A percentile compares a stretch with the other conserved stretches of the same genome.
These are phyloP conservation scores for Melanargia galathea DNA, from an alignment of 2,888 invertebrate genomes.

Conservation along the genomic window DNA sequence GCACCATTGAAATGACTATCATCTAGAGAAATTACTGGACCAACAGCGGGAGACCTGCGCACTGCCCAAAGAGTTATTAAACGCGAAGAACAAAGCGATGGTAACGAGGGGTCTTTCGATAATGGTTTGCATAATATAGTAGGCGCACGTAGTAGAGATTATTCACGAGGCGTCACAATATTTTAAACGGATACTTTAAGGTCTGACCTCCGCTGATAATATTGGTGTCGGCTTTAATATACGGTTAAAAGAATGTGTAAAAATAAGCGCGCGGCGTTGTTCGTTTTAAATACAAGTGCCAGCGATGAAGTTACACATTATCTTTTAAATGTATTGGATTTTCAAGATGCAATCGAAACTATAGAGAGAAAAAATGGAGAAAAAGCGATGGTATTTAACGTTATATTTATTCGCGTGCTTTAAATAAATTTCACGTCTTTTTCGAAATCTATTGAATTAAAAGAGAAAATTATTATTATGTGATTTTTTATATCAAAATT, in stretches of 20 bases:
- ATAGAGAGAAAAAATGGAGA: conserved; percentile 15
- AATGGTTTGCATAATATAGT: conserved; percentile 48
- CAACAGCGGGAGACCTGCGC: conserved; percentile 51
- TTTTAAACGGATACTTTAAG: conserved; percentile 72
- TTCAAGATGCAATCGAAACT: conserved; percentile 19
- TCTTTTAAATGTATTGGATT: conserved; percentile 26
- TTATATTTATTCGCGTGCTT: not conserved
- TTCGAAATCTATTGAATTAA: not conserved
- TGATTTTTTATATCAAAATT: no score
- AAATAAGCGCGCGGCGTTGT: conserved; percentile 48
- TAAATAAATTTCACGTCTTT: not conserved
- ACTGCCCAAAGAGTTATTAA: conserved; percentile 36
- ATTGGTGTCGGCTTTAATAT: conserved; percentile 67
- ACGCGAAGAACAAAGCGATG: conserved; percentile 21
- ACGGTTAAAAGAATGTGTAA: conserved; percentile 63
- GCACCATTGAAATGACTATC: conserved; percentile 75
- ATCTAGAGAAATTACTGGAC: conserved; percentile 64
- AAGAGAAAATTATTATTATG: not conserved
- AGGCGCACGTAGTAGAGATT: conserved; percentile 64
- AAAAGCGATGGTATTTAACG: conserved; percentile 11
- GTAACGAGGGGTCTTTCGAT: conserved; percentile 37
- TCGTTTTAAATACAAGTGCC: conserved; percentile 38
- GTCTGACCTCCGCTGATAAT: conserved; percentile 64
- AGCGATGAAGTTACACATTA: conserved; percentile 32
- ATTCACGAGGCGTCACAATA: conserved; percentile 73